A percentile compares a stretch with the other conserved stretches of the same genome.
phyloP scores from a whole-genome alignment of 2,797 vertebrate species.

The Carcharodon carcharias region DNA sequence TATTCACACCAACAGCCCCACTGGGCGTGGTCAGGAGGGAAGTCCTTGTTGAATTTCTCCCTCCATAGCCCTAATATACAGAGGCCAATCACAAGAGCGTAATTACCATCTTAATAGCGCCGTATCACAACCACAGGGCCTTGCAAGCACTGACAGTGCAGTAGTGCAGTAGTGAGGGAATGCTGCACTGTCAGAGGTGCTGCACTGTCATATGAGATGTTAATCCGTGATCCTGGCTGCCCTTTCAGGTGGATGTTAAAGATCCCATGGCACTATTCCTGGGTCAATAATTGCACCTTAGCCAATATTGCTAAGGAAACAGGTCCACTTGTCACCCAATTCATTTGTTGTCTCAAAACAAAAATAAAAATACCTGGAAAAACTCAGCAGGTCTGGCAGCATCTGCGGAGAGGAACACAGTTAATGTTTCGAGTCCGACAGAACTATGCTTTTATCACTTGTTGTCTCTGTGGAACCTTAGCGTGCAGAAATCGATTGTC shows the following conservation, averaged over 20 bases:
- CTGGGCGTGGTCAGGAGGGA: neutral
- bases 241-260: neutral
- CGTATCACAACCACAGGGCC: neutral
- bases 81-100: neutral
- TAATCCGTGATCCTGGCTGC: neutral
- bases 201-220: neutral
- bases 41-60: neutral
- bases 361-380: too few relatives aligned
- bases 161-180: neutral
- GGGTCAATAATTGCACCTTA: neutral
- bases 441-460: neutral
- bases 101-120: neutral
- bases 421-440: too few relatives aligned
- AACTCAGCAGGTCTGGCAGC: too few relatives aligned
- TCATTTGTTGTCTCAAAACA: too few relatives aligned
- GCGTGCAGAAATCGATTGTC: neutral
- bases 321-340: neutral
- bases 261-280: neutral
- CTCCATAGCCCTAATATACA: neutral
- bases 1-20: neutral
- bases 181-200: neutral
- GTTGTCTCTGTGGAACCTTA: neutral
- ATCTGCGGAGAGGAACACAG: too few relatives aligned
- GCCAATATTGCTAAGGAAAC: neutral
- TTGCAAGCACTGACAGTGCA: too few relatives aligned